phyloP scores from a whole-genome alignment of 92 coral and sea anemone genomes.

The Epizoanthus ramosus region DNA sequence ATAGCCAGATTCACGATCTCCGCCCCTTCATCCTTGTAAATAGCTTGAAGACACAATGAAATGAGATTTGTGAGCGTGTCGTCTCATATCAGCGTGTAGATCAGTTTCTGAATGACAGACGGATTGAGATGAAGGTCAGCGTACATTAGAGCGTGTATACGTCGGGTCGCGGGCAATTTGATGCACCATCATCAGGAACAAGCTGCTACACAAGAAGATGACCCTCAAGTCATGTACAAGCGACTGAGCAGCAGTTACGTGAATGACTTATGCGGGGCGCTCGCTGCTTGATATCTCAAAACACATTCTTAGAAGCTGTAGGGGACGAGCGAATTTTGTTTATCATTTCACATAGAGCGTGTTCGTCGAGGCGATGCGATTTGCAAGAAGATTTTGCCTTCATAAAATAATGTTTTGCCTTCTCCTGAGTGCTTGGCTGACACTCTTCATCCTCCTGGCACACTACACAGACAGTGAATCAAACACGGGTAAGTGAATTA shows the following conservation, averaged over 20 bases:
- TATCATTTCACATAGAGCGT: slow-evolving; percentile 19
- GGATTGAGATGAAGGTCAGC: not conserved
- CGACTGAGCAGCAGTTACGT: slow-evolving; percentile 23
- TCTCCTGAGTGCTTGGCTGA: slow-evolving; percentile 22
- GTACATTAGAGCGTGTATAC: not conserved
- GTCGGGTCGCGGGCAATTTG: not conserved
- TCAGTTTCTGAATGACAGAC: slow-evolving; percentile 26
- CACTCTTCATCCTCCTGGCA: slow-evolving; percentile 12
- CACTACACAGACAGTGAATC: slow-evolving; percentile 33
- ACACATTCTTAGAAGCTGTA: slow-evolving; percentile 36
- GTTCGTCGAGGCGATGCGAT: slow-evolving; percentile 25
- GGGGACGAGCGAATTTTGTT: slow-evolving; percentile 18
- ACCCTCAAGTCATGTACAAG: not conserved
- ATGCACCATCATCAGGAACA: not conserved
- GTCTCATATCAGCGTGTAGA: slow-evolving; percentile 2
- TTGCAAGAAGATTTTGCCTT: slow-evolving; percentile 35
- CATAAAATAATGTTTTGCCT: slow-evolving; percentile 36
- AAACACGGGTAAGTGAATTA: slow-evolving; percentile 29
- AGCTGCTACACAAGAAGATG: not conserved
- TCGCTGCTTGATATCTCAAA: slow-evolving; percentile 40
- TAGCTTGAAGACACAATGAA: slow-evolving; percentile 20
- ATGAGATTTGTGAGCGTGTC: slow-evolving; percentile 13
- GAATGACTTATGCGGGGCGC: not conserved
- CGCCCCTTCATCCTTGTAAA: slow-evolving; percentile 18
- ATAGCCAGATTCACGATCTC: not conserved